Evolutionary conservation across 2,888 invertebrate genomes (phyloP).

Genomic region (Odontothrips loti): DNA sequence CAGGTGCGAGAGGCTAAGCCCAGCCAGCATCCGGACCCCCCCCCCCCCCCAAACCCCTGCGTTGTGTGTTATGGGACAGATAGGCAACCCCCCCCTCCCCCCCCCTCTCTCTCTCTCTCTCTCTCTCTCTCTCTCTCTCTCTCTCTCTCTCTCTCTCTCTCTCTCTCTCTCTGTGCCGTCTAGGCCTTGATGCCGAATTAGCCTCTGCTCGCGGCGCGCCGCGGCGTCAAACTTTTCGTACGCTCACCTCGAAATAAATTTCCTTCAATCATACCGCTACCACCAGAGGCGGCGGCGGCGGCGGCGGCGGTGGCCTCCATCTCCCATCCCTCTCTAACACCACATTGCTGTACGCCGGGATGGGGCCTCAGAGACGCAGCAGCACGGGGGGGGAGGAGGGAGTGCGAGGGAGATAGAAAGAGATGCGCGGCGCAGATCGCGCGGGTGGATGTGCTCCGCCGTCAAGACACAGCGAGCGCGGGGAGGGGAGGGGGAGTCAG

Average conservation of each 20-base stretch:
- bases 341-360: constrained; percentile 6
- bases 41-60: background rate
- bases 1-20: background rate
- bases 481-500: background rate
- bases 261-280: background rate
- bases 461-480: background rate
- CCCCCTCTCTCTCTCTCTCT: too few relatives aligned
- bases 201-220: too few relatives aligned
- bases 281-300: background rate
- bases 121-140: too few relatives aligned
- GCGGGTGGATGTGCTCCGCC: too few relatives aligned
- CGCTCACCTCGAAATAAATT: constrained; percentile 9
- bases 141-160: too few relatives aligned
- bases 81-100: too few relatives aligned
- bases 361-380: constrained; percentile 11
- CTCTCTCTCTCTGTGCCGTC: too few relatives aligned
- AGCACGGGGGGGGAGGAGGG: too few relatives aligned
- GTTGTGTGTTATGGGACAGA: too few relatives aligned
- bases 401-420: background rate
- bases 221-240: background rate
- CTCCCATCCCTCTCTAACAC: background rate
- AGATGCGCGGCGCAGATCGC: background rate
- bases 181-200: too few relatives aligned
- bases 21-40: background rate
- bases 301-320: background rate